Conservation (phyloP, 2,888 invertebrate genomes). For the Tachystola acroxantha region DNA sequence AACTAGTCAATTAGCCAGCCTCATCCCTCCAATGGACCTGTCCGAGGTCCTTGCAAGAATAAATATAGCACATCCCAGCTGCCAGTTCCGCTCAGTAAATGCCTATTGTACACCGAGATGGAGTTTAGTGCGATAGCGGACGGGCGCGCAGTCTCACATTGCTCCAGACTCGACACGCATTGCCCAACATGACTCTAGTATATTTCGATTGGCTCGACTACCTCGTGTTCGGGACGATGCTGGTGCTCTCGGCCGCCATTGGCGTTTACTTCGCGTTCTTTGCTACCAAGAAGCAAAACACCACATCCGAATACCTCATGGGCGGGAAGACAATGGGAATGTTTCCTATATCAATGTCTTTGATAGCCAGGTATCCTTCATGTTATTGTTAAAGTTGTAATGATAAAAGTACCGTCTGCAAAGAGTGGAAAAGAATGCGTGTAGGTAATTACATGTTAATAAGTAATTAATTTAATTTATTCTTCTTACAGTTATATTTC, state of each 20-base stretch:
- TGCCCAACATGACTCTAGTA: conserved; percentile 45
- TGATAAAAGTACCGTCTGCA: background rate
- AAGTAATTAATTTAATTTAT: background rate
- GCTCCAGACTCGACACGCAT: conserved; percentile 13
- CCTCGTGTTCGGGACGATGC: conserved; percentile 81
- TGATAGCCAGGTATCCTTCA: conserved; percentile 84
- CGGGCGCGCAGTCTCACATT: conserved; percentile 38
- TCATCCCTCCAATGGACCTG: conserved; percentile 52
- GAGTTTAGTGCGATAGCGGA: conserved; percentile 42
- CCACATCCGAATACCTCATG: conserved; percentile 84
- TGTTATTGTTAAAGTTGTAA: too few relatives aligned
- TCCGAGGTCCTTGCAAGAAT: conserved; percentile 59
- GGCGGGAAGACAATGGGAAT: conserved; percentile 88
- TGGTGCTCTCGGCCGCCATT: conserved; percentile 81
- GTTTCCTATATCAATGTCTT: conserved; percentile 87
- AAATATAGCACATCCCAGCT: conserved; percentile 55
- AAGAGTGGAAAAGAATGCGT: background rate
- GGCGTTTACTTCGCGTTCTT: conserved; percentile 86
- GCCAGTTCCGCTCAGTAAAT: conserved; percentile 50
- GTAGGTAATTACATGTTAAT: too few relatives aligned
- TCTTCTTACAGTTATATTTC: conserved; percentile 82
- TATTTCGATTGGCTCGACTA: conserved; percentile 82
- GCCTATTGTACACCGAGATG: conserved; percentile 52
- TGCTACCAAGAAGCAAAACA: conserved; percentile 82
- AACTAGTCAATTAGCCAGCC: conserved; percentile 52